Evolutionary conservation across 2,797 vertebrate genomes (phyloP).

Genomic region (Cossypha niveicapilla): DNA sequence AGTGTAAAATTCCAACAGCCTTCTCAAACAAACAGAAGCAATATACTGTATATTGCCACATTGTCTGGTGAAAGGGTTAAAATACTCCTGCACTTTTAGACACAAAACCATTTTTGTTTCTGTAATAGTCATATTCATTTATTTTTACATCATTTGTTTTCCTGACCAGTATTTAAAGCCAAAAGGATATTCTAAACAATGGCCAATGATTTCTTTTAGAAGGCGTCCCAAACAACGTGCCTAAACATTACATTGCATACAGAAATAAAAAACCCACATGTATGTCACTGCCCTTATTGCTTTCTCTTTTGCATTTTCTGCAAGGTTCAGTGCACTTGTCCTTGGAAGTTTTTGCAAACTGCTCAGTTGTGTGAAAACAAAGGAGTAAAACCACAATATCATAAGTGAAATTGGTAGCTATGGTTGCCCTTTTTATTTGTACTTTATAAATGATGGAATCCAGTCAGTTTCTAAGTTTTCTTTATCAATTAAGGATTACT

Average conservation of each 20-base stretch:
- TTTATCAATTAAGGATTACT: background rate
- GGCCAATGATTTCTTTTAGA: conserved; percentile 78
- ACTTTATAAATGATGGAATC: background rate
- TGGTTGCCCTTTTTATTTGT: background rate
- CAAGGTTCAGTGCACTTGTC: background rate
- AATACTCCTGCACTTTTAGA: conserved; percentile 77
- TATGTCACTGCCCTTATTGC: conserved; percentile 53
- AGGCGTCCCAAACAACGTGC: conserved; percentile 79
- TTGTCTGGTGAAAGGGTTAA: conserved; percentile 75
- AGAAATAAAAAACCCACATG: conserved; percentile 72
- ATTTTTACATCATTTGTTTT: conserved; percentile 78
- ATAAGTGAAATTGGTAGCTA: background rate
- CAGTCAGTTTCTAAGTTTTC: background rate
- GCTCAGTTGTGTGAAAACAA: background rate
- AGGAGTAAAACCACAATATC: background rate
- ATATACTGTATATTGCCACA: conserved; percentile 75
- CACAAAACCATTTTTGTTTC: conserved; percentile 77
- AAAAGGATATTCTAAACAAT: conserved; percentile 77
- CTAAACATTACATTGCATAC: conserved; percentile 78
- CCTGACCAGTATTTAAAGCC: conserved; percentile 81
- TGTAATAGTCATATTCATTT: conserved; percentile 73
- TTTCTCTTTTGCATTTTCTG: conserved; percentile 26
- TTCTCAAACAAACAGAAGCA: conserved; percentile 79
- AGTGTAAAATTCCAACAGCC: conserved; percentile 74
- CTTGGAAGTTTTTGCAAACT: background rate